A percentile compares a stretch with the other conserved stretches of the same genome.
Conservation (phyloP, 2,113 vertebrate genomes). For the Lamprotornis superbus region DNA sequence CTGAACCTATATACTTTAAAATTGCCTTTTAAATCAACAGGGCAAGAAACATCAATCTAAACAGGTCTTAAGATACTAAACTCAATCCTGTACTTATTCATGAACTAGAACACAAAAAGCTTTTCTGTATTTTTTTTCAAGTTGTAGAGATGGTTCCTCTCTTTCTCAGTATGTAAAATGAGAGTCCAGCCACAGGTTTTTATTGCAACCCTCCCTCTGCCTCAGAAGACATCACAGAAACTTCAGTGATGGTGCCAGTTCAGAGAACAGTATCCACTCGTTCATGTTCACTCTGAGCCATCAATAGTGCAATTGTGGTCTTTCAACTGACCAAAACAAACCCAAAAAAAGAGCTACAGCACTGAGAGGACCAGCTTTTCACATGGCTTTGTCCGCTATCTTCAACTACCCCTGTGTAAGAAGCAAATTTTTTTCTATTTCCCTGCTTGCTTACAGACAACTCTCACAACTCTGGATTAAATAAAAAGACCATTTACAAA, state of each 20-base stretch:
- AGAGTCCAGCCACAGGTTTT: not conserved
- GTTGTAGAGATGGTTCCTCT: accelerated
- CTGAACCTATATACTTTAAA: not conserved
- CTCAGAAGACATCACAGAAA: not conserved
- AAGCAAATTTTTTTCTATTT: not conserved
- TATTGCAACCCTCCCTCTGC: not conserved
- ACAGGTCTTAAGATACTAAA: not conserved
- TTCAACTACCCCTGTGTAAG: not conserved
- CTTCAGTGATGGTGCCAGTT: not conserved
- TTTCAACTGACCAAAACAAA: not conserved
- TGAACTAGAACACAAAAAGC: not conserved
- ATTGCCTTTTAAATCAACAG: not conserved
- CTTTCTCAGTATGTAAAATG: not conserved
- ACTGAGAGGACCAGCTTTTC: not conserved
- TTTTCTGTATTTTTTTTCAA: not conserved
- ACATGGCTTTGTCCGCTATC: not conserved
- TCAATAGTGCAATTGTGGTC: not conserved
- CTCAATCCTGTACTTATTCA: not conserved
- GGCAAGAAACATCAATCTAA: not conserved
- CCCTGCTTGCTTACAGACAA: not conserved
- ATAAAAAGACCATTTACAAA: not conserved
- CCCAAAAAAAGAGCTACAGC: not conserved
- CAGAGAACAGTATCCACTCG: not conserved
- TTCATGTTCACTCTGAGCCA: not conserved
- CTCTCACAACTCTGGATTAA: not conserved